Evolutionary conservation across 2,113 vertebrate species (phyloP).

Genomic region (Canis aureus): DNA sequence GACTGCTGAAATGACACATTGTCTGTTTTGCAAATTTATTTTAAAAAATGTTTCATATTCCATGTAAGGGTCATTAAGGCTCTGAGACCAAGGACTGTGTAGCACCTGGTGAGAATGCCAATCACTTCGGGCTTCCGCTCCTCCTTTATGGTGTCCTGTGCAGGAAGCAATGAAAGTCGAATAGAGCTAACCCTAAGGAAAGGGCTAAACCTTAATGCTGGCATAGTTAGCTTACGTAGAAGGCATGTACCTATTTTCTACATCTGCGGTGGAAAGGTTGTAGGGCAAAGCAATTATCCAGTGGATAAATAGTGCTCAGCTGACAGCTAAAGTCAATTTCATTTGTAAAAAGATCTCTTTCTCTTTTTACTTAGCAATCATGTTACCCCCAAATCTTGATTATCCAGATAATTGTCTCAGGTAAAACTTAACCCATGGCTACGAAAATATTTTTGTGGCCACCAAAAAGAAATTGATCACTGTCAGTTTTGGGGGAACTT

Average conservation of each 20-base stretch:
- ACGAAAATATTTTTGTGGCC: not conserved
- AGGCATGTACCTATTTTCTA: not conserved
- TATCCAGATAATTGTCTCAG: not conserved
- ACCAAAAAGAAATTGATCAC: not conserved
- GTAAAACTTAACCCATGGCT: not conserved
- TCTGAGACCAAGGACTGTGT: not conserved
- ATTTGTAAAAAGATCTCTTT: not conserved
- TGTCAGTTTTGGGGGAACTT: not conserved
- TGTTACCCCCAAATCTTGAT: not conserved
- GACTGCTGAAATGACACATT: not conserved
- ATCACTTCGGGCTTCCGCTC: not conserved
- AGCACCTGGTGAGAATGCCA: not conserved
- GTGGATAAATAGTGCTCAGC: not conserved
- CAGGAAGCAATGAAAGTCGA: constrained; percentile 85
- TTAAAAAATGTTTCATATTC: not conserved
- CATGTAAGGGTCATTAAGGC: not conserved
- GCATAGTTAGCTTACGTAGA: not conserved
- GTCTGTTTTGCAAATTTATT: not conserved
- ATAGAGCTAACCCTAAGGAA: constrained; percentile 70
- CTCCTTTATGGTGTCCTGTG: not conserved
- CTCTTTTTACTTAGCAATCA: not conserved
- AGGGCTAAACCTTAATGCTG: not conserved
- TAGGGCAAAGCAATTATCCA: not conserved
- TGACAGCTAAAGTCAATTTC: not conserved
- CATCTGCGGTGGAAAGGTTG: not conserved